These are phyloP conservation scores for Tangara arthus DNA, from an alignment of 2,797 vertebrate species.

Conservation along the genomic window DNA sequence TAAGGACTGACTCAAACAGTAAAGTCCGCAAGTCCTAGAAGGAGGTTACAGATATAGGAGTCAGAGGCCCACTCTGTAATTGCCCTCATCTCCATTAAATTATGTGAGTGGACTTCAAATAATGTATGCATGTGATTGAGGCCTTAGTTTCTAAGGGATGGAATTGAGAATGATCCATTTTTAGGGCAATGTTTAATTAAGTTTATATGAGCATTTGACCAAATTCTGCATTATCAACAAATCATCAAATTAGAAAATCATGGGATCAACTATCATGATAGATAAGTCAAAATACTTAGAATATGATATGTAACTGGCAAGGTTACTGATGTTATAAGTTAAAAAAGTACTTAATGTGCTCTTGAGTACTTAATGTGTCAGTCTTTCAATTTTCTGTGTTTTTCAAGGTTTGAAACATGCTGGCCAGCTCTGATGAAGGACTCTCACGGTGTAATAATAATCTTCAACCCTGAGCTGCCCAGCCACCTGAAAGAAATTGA, in stretches of 20 bases:
- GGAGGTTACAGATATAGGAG: background rate
- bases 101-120: background rate
- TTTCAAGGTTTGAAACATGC: conserved; percentile 89
- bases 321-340: background rate
- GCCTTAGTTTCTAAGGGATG: background rate
- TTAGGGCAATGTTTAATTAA: background rate
- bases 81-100: background rate
- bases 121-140: background rate
- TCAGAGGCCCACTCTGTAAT: background rate
- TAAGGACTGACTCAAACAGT: background rate
- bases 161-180: background rate
- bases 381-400: background rate
- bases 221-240: background rate
- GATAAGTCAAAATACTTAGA: background rate
- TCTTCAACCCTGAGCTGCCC: conserved; percentile 90
- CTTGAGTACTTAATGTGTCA: background rate
- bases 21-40: background rate
- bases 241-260: background rate
- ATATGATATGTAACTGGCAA: background rate
- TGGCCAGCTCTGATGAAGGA: conserved; percentile 96
- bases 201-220: background rate
- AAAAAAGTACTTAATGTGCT: background rate
- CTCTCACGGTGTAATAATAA: conserved; percentile 85
- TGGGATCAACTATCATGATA: background rate
- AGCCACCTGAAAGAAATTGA: conserved; percentile 91